Conservation (phyloP, 2,888 invertebrate species). For the Acleris cristana region DNA sequence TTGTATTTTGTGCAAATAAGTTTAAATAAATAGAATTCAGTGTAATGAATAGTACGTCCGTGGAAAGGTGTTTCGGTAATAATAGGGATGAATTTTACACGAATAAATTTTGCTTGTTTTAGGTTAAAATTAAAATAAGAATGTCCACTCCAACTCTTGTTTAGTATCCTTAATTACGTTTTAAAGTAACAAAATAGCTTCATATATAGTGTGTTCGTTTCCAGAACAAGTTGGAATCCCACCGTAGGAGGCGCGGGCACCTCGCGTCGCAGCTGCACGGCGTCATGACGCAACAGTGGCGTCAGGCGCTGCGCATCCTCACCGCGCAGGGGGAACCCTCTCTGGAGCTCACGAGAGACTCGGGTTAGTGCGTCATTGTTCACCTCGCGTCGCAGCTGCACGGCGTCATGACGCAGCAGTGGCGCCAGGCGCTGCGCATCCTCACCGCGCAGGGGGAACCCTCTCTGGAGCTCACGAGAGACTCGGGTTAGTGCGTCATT, state of each 20-base stretch:
- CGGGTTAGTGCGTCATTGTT: constrained; percentile 5
- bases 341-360: constrained; percentile 16
- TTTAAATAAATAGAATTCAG: no score
- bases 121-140: neutral
- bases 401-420: constrained; percentile 64
- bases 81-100: no score
- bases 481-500: constrained; percentile 4
- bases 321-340: constrained; percentile 54
- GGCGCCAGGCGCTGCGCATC: constrained; percentile 90
- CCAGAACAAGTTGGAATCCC: constrained; percentile 71
- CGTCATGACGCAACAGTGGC: constrained; percentile 92
- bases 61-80: no score
- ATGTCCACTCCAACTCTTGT: neutral
- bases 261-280: constrained; percentile 89
- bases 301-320: constrained; percentile 88
- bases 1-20: no score
- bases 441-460: constrained; percentile 68
- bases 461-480: constrained; percentile 17
- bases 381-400: constrained; percentile 88
- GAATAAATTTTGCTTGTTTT: constrained; percentile 44
- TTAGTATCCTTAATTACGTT: no score
- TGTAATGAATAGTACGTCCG: no score
- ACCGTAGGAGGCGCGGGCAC: constrained; percentile 83
- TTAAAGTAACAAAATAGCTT: no score
- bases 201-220: no score